Evolutionary conservation across 2,113 vertebrate genomes (phyloP).

Genomic region (Odontesthes bonariensis): DNA sequence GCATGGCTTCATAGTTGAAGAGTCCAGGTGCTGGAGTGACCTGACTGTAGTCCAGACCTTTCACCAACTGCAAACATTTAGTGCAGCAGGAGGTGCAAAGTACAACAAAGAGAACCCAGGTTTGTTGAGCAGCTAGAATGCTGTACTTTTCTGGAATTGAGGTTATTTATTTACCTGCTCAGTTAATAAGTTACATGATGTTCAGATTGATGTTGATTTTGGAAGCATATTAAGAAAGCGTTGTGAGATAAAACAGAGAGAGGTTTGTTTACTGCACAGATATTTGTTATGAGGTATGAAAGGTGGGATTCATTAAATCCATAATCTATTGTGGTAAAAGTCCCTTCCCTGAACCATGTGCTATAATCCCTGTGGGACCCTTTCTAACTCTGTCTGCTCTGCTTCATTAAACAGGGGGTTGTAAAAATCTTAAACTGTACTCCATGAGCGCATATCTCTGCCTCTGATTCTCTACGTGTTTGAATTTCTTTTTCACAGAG

Average conservation of each 20-base stretch:
- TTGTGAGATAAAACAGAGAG: constrained; percentile 8
- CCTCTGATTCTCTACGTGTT: neutral
- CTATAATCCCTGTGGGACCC: constrained; percentile 67
- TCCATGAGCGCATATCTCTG: constrained; percentile 40
- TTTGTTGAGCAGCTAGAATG: no score
- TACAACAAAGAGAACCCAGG: no score
- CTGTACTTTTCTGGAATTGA: no score
- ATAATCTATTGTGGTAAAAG: constrained; percentile 45
- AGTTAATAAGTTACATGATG: no score
- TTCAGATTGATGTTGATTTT: neutral
- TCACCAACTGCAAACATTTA: no score
- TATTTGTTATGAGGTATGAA: constrained; percentile 49
- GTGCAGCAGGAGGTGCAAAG: no score
- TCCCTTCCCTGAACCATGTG: constrained; percentile 17
- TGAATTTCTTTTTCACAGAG: constrained; percentile 4
- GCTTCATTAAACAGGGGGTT: constrained; percentile 26
- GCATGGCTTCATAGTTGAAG: no score
- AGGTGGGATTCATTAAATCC: constrained; percentile 68
- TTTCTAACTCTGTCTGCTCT: constrained; percentile 43
- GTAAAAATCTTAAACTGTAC: constrained; percentile 39
- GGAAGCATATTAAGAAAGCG: neutral
- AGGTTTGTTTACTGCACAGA: constrained; percentile 54
- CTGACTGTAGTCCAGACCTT: no score
- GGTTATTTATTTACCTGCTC: neutral
- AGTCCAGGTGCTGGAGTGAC: no score